These are phyloP conservation scores for Clitarchus hookeri DNA, from an alignment of 2,888 invertebrate species.

Conservation along the genomic window DNA sequence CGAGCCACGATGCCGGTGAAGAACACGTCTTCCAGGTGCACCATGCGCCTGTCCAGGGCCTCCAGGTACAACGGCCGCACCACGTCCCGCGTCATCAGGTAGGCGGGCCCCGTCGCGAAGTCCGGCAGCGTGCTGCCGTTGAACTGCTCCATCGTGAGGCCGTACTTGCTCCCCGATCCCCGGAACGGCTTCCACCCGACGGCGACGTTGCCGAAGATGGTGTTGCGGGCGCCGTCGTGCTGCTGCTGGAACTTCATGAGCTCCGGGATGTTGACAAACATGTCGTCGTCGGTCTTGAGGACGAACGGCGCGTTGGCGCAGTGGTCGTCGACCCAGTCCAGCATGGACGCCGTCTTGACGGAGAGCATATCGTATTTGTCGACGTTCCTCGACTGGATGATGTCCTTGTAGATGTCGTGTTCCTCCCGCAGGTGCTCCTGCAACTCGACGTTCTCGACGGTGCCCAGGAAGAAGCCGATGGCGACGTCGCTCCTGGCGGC, in stretches of 20 bases:
- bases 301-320: conserved; percentile 47
- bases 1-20: conserved; percentile 39
- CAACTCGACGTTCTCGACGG: neutral
- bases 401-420: conserved; percentile 47
- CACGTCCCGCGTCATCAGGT: conserved; percentile 50
- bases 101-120: conserved; percentile 54
- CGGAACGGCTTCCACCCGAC: conserved; percentile 48
- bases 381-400: conserved; percentile 49
- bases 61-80: conserved; percentile 47
- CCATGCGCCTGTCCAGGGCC: conserved; percentile 32
- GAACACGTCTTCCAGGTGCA: conserved; percentile 40
- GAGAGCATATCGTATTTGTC: conserved; percentile 51
- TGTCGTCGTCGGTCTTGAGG: conserved; percentile 51
- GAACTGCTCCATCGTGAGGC: conserved; percentile 48
- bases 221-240: conserved; percentile 21
- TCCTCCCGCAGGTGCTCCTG: conserved; percentile 21
- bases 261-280: conserved; percentile 49
- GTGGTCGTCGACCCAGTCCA: conserved; percentile 48
- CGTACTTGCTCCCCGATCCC: conserved; percentile 50
- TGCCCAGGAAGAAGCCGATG: conserved; percentile 27
- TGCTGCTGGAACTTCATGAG: conserved; percentile 43
- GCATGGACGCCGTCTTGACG: conserved; percentile 49
- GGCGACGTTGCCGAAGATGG: conserved; percentile 46
- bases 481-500: conserved; percentile 21
- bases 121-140: conserved; percentile 49